phyloP scores from a whole-genome alignment of 2,888 invertebrate genomes.

The Fragum sueziense region DNA sequence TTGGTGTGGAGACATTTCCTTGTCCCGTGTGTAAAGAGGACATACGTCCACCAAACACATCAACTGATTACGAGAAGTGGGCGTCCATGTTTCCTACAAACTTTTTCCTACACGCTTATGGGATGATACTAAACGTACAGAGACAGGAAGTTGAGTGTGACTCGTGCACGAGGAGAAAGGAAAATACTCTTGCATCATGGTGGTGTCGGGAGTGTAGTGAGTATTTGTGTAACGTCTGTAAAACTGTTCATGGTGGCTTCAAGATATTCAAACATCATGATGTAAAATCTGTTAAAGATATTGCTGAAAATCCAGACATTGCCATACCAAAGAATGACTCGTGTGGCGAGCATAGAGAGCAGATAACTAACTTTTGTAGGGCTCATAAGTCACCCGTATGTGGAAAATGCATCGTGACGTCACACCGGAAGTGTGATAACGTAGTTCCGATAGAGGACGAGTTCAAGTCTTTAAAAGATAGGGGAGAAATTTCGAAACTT shows the following conservation, averaged over 20 bases:
- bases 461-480: constrained; percentile 39
- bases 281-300: constrained; percentile 48
- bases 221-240: constrained; percentile 55
- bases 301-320: constrained; percentile 47
- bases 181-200: constrained; percentile 50
- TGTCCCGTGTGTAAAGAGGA: constrained; percentile 52
- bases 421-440: constrained; percentile 50
- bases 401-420: constrained; percentile 33
- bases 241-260: constrained; percentile 56
- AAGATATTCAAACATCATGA: constrained; percentile 50
- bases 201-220: constrained; percentile 60
- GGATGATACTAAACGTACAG: constrained; percentile 49
- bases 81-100: constrained; percentile 53
- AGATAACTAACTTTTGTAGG: constrained; percentile 46
- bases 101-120: constrained; percentile 51
- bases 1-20: constrained; percentile 28
- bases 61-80: constrained; percentile 53
- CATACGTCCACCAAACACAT: constrained; percentile 27
- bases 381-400: constrained; percentile 47
- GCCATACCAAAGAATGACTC: constrained; percentile 52
- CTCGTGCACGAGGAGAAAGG: constrained; percentile 47
- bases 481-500: constrained; percentile 29
- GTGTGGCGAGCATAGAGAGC: constrained; percentile 49
- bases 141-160: constrained; percentile 49
- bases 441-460: constrained; percentile 47